Conservation (phyloP, 2,113 vertebrate species). For the Rhinichthys klamathensis region DNA sequence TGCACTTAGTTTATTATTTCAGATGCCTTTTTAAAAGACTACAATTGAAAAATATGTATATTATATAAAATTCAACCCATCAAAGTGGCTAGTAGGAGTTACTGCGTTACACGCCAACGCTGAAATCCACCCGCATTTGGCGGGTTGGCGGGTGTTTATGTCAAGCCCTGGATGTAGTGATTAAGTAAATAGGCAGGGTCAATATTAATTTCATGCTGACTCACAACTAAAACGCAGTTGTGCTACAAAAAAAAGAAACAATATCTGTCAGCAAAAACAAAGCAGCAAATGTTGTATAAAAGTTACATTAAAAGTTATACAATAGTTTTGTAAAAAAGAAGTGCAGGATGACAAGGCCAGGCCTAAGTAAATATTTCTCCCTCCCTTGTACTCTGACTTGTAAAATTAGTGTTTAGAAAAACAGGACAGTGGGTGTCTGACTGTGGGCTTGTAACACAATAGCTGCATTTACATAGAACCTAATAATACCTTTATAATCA, state of each 20-base stretch:
- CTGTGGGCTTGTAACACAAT: too few relatives aligned
- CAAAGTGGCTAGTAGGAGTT: too few relatives aligned
- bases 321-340: background rate
- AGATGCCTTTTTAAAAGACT: too few relatives aligned
- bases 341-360: background rate
- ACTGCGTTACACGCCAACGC: too few relatives aligned
- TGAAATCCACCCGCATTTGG: too few relatives aligned
- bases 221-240: background rate
- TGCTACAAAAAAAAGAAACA: background rate
- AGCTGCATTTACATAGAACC: too few relatives aligned
- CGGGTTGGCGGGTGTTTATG: too few relatives aligned
- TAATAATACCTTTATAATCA: too few relatives aligned
- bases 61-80: too few relatives aligned
- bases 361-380: background rate
- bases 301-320: background rate
- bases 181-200: background rate
- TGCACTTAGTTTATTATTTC: too few relatives aligned
- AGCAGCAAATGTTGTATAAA: constrained; percentile 11
- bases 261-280: background rate
- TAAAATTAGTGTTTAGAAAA: background rate
- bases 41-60: too few relatives aligned
- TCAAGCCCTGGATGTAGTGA: too few relatives aligned
- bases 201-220: background rate
- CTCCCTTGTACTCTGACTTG: background rate
- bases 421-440: background rate